Evolutionary conservation across 2,888 invertebrate genomes (phyloP).

Genomic region (Pristionchus arcanus): DNA sequence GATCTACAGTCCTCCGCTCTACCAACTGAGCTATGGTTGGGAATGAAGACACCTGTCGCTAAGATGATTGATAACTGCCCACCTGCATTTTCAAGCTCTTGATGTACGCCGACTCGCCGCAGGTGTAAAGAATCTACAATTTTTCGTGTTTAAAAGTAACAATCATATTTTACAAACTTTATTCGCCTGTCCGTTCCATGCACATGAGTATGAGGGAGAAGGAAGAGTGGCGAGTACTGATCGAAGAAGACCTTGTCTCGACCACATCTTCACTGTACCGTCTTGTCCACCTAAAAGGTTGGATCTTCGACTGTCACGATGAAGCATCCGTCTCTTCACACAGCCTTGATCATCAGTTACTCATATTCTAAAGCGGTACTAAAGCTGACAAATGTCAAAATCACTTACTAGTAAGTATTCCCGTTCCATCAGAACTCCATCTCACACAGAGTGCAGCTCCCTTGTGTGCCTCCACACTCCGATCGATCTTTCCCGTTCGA

Average conservation of each 20-base stretch:
- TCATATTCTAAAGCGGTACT: too few species aligned
- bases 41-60: neutral
- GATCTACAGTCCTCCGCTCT: slow-evolving; percentile 68
- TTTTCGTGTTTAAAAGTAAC: neutral
- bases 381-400: too few species aligned
- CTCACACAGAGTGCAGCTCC: slow-evolving; percentile 89
- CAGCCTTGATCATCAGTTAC: too few species aligned
- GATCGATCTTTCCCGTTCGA: slow-evolving; percentile 92
- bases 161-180: slow-evolving; percentile 75
- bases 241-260: slow-evolving; percentile 91
- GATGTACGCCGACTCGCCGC: slow-evolving; percentile 83
- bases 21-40: slow-evolving; percentile 66
- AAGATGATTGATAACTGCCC: neutral
- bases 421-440: slow-evolving; percentile 96
- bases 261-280: slow-evolving; percentile 97
- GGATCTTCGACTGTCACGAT: neutral
- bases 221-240: slow-evolving; percentile 86
- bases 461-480: slow-evolving; percentile 92
- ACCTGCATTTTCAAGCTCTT: slow-evolving; percentile 82
- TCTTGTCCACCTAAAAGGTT: slow-evolving; percentile 91
- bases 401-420: slow-evolving; percentile 89
- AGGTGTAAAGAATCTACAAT: slow-evolving; percentile 81
- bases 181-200: slow-evolving; percentile 73
- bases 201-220: slow-evolving; percentile 65
- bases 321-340: neutral